Evolutionary conservation across 2,888 invertebrate species (phyloP).

Genomic region (Fabriciana adippe): DNA sequence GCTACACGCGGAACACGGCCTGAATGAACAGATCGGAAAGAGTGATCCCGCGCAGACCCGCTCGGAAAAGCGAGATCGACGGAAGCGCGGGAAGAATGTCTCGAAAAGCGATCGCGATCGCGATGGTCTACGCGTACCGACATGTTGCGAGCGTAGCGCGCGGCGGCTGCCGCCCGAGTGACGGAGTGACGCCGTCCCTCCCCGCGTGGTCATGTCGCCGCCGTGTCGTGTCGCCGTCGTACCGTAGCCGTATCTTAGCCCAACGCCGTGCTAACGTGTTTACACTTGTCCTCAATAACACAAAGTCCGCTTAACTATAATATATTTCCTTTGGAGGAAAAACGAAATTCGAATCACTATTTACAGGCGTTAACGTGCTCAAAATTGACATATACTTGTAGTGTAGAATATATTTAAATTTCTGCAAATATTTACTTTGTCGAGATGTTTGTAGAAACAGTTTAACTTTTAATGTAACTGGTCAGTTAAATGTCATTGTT

Average conservation of each 20-base stretch:
- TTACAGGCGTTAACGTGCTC: slow-evolving; percentile 51
- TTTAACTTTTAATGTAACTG: no score
- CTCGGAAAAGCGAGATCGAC: slow-evolving; percentile 74
- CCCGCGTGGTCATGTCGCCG: slow-evolving; percentile 46
- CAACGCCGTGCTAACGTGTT: slow-evolving; percentile 63
- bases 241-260: slow-evolving; percentile 34
- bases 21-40: slow-evolving; percentile 75
- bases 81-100: slow-evolving; percentile 79
- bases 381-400: slow-evolving; percentile 24
- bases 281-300: slow-evolving; percentile 71
- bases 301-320: slow-evolving; percentile 58
- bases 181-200: slow-evolving; percentile 48
- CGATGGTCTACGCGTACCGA: slow-evolving; percentile 77
- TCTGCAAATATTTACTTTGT: slow-evolving; percentile 17
- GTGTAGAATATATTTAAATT: slow-evolving; percentile 16
- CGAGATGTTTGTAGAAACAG: slow-evolving; percentile 1
- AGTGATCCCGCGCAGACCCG: slow-evolving; percentile 71
- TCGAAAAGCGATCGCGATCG: slow-evolving; percentile 76
- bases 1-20: slow-evolving; percentile 72
- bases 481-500: no score
- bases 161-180: slow-evolving; percentile 79
- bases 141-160: slow-evolving; percentile 77
- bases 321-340: slow-evolving; percentile 64
- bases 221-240: slow-evolving; percentile 37
- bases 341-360: slow-evolving; percentile 60